Percentiles rank a stretch among this genome's conserved stretches.
These are phyloP conservation scores for Donacobius atricapilla DNA, from an alignment of 2,113 vertebrate species.

Conservation along the genomic window DNA sequence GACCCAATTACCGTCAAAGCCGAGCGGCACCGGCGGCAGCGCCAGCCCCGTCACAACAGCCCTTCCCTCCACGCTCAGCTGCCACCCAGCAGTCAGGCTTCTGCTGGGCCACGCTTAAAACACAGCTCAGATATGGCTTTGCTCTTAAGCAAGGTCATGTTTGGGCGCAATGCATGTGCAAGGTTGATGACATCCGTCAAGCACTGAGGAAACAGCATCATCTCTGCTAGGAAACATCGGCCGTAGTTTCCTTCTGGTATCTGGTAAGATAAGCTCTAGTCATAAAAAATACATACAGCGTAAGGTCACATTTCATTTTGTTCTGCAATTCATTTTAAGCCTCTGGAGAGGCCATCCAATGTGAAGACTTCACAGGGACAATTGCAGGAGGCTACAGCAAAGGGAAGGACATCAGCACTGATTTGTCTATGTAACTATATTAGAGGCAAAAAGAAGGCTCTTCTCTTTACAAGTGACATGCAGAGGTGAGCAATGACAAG, in stretches of 20 bases:
- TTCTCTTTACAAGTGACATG: background rate
- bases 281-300: slow-evolving; percentile 36
- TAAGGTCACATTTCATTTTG: slow-evolving; percentile 1
- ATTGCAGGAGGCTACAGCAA: background rate
- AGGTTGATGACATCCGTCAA: background rate
- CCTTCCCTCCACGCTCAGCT: background rate
- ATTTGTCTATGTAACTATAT: background rate
- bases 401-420: background rate
- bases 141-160: background rate
- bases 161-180: background rate
- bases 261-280: background rate
- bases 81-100: background rate
- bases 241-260: background rate
- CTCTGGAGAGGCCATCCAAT: background rate
- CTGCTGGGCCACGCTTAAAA: background rate
- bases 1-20: slow-evolving; percentile 77
- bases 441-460: background rate
- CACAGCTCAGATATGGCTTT: background rate
- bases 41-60: background rate
- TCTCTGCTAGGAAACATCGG: background rate
- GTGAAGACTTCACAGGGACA: background rate
- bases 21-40: background rate
- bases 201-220: background rate
- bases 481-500: background rate
- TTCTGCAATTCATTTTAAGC: background rate